Evolutionary conservation across 2,888 invertebrate species (phyloP).

Genomic region (Heliothis peltigera): DNA sequence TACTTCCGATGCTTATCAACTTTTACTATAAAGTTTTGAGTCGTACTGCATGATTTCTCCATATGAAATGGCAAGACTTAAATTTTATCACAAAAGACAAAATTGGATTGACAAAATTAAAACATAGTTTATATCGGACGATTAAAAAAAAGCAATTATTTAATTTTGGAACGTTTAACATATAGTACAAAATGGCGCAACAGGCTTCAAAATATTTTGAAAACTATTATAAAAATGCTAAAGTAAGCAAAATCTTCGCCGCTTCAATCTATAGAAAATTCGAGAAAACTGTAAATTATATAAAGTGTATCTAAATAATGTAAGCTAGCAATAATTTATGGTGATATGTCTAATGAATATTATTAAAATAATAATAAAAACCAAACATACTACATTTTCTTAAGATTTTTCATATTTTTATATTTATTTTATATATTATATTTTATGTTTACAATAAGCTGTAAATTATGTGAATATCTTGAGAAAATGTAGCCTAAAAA

Average conservation of each 20-base stretch:
- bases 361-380: constrained; percentile 32
- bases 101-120: too few species aligned
- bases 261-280: neutral
- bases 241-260: constrained; percentile 3
- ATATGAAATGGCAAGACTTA: too few species aligned
- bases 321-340: constrained; percentile 4
- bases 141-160: too few species aligned
- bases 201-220: too few species aligned
- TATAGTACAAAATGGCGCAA: too few species aligned
- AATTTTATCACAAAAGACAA: too few species aligned
- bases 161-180: too few species aligned
- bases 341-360: constrained; percentile 45
- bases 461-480: neutral
- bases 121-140: too few species aligned
- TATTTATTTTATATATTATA: neutral
- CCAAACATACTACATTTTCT: constrained; percentile 25
- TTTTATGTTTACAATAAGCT: neutral
- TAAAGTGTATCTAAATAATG: neutral
- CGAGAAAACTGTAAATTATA: constrained; percentile 4
- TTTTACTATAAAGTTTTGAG: too few species aligned
- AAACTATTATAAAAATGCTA: too few species aligned
- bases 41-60: too few species aligned
- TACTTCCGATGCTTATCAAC: too few species aligned
- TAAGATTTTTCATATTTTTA: neutral
- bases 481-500: constrained; percentile 55